phyloP scores from a whole-genome alignment of 2,888 invertebrate species.

The Branchipolynoe longqiensis region DNA sequence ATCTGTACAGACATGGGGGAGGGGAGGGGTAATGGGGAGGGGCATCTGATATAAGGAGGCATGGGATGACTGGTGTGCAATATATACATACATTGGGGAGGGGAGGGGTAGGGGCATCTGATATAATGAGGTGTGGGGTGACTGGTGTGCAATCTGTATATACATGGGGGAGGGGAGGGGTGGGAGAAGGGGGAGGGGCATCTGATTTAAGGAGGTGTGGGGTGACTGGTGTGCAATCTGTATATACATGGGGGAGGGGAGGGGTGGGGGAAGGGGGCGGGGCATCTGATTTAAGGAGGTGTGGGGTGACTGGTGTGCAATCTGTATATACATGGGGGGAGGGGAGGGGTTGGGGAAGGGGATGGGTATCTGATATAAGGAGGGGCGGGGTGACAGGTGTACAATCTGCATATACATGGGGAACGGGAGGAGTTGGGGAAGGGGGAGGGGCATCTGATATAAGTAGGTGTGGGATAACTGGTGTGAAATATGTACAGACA shows the following conservation, averaged over 20 bases:
- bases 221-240: conserved; percentile 19
- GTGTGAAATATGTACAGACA: too few relatives aligned
- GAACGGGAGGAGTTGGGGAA: background rate
- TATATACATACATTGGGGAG: too few relatives aligned
- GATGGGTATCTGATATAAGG: background rate
- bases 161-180: too few relatives aligned
- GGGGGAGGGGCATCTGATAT: background rate
- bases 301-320: background rate
- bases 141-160: too few relatives aligned
- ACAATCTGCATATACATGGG: too few relatives aligned
- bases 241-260: background rate
- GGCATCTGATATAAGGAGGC: background rate
- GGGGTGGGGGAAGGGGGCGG: background rate
- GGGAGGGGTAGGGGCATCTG: too few relatives aligned
- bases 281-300: background rate
- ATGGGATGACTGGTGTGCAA: background rate
- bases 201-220: conserved; percentile 4
- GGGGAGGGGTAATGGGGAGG: background rate
- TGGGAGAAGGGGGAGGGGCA: too few relatives aligned
- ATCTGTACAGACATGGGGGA: too few relatives aligned
- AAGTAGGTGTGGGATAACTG: background rate
- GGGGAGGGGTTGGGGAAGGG: background rate
- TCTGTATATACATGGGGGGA: background rate
- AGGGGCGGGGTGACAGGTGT: too few relatives aligned
- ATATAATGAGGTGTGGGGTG: too few relatives aligned